Percentiles rank a stretch among this genome's conserved stretches.
These are phyloP conservation scores for Peromyscus californicus DNA, from an alignment of 2,113 vertebrate species.

Conservation along the genomic window DNA sequence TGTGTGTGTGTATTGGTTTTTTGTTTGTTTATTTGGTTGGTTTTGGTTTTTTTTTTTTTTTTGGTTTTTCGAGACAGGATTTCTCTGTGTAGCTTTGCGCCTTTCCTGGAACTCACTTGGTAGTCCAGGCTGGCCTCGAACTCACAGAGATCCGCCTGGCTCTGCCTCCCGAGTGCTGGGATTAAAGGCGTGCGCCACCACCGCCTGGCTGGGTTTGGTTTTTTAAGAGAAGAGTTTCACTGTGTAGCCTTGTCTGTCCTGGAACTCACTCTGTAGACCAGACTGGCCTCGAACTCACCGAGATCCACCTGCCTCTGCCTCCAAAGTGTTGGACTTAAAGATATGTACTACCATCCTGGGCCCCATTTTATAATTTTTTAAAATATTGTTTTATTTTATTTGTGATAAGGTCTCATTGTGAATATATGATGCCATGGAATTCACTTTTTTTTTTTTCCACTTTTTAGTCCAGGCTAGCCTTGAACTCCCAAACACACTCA, in stretches of 20 bases:
- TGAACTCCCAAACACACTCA: not conserved
- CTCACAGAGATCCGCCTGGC: not conserved
- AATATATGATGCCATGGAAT: not conserved
- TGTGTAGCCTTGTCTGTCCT: no score
- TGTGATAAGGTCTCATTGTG: not conserved
- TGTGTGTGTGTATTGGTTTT: no score
- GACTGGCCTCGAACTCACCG: no score
- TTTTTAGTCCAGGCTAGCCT: not conserved
- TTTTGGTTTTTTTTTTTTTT: no score
- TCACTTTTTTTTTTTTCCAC: not conserved
- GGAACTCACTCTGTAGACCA: no score
- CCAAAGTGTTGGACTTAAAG: not conserved
- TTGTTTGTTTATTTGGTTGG: not conserved
- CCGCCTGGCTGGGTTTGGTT: no score
- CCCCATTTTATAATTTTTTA: not conserved
- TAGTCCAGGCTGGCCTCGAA: not conserved
- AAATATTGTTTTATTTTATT: not conserved
- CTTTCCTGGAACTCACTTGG: not conserved
- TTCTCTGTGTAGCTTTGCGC: not conserved
- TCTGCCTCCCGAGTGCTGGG: not conserved
- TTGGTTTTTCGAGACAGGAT: no score
- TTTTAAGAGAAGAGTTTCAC: no score
- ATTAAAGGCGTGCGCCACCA: no score
- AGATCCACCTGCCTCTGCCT: no score
- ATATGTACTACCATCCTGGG: accelerated